phyloP scores from a whole-genome alignment of 2,797 vertebrate species.

The Clarias fuscus region DNA sequence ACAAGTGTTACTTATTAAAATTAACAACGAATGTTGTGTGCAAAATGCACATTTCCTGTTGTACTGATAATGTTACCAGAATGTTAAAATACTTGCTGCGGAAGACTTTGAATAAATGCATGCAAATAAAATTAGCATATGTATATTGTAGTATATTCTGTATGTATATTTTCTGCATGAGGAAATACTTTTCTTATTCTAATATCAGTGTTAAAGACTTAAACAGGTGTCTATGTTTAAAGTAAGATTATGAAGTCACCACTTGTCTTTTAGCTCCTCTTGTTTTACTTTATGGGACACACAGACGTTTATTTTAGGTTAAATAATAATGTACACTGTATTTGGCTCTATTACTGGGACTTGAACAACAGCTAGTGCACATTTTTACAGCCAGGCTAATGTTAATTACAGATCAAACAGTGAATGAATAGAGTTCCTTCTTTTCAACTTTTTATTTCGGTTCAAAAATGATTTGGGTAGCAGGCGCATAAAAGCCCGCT shows the following conservation, averaged over 20 bases:
- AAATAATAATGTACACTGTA: too few species aligned
- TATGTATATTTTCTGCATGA: slow-evolving; percentile 29
- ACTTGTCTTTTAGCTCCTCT: slow-evolving; percentile 36
- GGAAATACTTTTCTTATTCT: neutral
- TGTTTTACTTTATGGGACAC: neutral
- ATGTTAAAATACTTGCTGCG: neutral
- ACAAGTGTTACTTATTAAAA: slow-evolving; percentile 3
- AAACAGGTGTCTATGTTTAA: neutral
- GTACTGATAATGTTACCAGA: neutral
- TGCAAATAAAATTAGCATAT: slow-evolving; percentile 7
- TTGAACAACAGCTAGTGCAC: neutral
- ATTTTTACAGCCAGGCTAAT: neutral
- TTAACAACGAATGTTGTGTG: neutral
- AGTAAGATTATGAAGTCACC: slow-evolving; percentile 63
- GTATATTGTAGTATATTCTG: neutral
- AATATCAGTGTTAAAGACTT: neutral
- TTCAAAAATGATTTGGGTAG: neutral
- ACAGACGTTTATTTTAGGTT: neutral
- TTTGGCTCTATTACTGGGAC: neutral
- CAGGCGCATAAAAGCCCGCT: neutral
- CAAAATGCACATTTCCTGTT: neutral
- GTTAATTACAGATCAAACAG: neutral
- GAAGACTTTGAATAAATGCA: slow-evolving; percentile 21
- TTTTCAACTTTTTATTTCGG: neutral
- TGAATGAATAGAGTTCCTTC: too few species aligned